A percentile compares a stretch with the other conserved stretches of the same genome.
These are phyloP conservation scores for Neotoxoptera formosana DNA, from an alignment of 1,140 invertebrate species.

Conservation along the genomic window DNA sequence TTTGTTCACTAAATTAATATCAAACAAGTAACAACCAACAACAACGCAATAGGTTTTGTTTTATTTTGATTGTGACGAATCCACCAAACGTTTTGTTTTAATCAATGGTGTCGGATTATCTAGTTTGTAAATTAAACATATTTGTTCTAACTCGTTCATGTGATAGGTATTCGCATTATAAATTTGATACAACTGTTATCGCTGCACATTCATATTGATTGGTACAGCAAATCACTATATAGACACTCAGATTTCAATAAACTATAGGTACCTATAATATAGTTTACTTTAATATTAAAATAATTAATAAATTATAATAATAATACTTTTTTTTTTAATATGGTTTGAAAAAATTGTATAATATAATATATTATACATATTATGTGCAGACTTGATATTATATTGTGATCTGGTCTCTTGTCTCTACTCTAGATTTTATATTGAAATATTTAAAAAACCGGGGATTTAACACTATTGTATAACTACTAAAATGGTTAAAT, in stretches of 20 bases:
- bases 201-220: background rate
- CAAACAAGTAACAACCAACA: background rate
- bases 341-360: background rate
- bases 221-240: background rate
- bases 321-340: too few relatives aligned
- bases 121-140: background rate
- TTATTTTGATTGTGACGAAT: background rate
- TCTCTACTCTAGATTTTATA: too few relatives aligned
- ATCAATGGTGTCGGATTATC: background rate
- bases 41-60: background rate
- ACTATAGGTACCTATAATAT: too few relatives aligned
- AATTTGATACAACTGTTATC: background rate
- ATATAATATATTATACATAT: too few relatives aligned
- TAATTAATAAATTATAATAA: background rate
- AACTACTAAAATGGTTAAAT: too few relatives aligned
- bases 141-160: background rate
- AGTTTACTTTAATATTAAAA: background rate
- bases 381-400: too few relatives aligned
- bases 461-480: too few relatives aligned
- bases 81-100: background rate
- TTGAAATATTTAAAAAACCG: too few relatives aligned
- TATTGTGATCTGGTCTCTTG: too few relatives aligned
- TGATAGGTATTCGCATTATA: background rate
- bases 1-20: background rate
- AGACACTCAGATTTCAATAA: too few relatives aligned